Base-by-base conservation (phyloP, 2,888 invertebrate genomes). In the Harmothoe impar region DNA sequence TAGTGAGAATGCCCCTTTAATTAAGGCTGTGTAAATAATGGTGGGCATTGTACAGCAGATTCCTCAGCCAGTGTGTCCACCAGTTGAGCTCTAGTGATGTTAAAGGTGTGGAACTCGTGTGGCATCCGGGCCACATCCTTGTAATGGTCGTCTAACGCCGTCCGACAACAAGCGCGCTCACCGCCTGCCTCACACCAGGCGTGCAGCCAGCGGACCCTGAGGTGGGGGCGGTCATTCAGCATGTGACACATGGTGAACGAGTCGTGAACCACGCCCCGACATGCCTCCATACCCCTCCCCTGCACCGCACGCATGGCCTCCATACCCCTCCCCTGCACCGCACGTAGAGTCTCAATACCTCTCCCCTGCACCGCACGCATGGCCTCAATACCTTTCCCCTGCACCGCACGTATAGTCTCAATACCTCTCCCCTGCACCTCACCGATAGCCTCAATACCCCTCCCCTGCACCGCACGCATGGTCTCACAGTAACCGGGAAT, bases 401-500 rank as follows among this genome's bases (percentile, higher is more conserved):
- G n/a, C n/a, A n/a, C n/a, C n/a, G n/a, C n/a, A n/a, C n/a, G n/a
- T n/a, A n/a, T n/a, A n/a, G n/a, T n/a, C n/a, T n/a, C n/a, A n/a
- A n/a, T n/a, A n/a, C n/a, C n/a, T n/a, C n/a, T n/a, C n/a, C n/a
- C n/a, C n/a, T n/a, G 7, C 68, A 12, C n/a, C n/a, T n/a, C 17
- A n/a, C 17, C 7, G 12, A 25, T 25, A 20, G 7, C 12, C 68
- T n/a, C 7, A 68, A 12, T 20, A n/a, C 68, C 10, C 68, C n/a
- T n/a, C n/a, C n/a, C n/a, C n/a, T n/a, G n/a, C 10, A 52, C 54
- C 10, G 54, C 54, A 15, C 54, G 12, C 68, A 68, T 68, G 17
- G 68, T 68, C n/a, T 68, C 68, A 25, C 68, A 68, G 68, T 68
- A 68, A 20, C 54, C 54, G 17, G 54, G n/a, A n/a, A n/a, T n/a